phyloP scores from a whole-genome alignment of 2,797 vertebrate species.

The Choloepus didactylus region DNA sequence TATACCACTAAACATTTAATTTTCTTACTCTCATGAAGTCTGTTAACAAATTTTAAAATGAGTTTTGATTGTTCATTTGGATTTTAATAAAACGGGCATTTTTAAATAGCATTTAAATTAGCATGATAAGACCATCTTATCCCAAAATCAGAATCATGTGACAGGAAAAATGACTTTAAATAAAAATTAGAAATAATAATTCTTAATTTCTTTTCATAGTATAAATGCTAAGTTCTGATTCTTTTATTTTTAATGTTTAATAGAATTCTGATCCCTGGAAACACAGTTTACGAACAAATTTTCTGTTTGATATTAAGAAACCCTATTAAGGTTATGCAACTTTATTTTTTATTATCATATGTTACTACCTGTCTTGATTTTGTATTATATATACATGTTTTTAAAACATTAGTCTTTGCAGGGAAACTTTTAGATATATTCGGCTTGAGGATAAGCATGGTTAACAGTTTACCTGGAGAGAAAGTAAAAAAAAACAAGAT shows the following conservation, averaged over 20 bases:
- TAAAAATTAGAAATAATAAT: conserved; percentile 6
- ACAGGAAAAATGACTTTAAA: not conserved
- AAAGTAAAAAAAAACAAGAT: not conserved
- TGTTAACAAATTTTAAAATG: conserved; percentile 15
- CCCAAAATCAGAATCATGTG: not conserved
- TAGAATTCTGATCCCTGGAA: not conserved
- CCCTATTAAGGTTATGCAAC: not conserved
- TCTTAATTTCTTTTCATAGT: not conserved
- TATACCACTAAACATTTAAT: not conserved
- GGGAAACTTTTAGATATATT: not conserved
- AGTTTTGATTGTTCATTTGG: not conserved
- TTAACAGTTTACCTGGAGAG: not conserved
- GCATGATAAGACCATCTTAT: not conserved
- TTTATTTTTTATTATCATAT: conserved; percentile 38
- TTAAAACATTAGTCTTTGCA: not conserved
- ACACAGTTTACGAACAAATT: not conserved
- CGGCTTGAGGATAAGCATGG: not conserved
- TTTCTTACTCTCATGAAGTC: not conserved
- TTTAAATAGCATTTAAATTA: not conserved
- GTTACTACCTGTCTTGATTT: conserved; percentile 36
- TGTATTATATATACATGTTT: not conserved
- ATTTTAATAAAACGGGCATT: conserved; percentile 22
- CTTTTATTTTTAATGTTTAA: not conserved
- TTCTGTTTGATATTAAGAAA: not conserved
- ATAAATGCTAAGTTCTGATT: not conserved